Evolutionary conservation across 1,140 invertebrate species (phyloP), one percentile per base, ranked within the genome.

Genomic region (Lordiphosa stackelbergi): DNA sequence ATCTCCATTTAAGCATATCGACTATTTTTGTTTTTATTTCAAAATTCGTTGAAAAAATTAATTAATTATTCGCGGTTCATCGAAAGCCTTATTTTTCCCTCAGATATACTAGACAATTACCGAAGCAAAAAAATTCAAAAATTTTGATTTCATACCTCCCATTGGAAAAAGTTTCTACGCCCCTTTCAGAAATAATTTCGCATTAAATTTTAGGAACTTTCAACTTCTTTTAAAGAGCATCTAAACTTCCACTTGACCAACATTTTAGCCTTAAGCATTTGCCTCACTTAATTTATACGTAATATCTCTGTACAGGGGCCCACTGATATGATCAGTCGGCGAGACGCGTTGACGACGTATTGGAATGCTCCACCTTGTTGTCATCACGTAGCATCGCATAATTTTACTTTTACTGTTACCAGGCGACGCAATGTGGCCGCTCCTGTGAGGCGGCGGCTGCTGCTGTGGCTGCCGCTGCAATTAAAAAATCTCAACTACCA

Each of bases 351-450:
- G 22, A 53, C 42, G 63, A 81, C 66, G 77, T 68, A 79, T 83
- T 72, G 75, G 75, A 79, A 79, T 79, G 71, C 72, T 68, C 41
- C 69, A 66, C 40, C 64, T 66, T 61, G 66, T 75, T 79, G 72
- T 81, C 75, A 59, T 69, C 75, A 81, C 75, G 75, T 81, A 68
- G 75, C 57, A 81, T 81, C 75, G 71, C 77, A 81, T 81, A 81
- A 81, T 83, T 81, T 79, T 75, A 60, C 72, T 75, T 81, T 81
- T 81, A 77, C 78, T 72, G 75, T 74, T 81, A 83, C 83, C 46
- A 70, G 73, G 40, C 16, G 40, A 31, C 28, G 28, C 28, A 31
- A 31, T 31, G 49, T 48, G 51, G 75, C 77, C 77, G 75, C 75
- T 81, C 75, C 75, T 79, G 75, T 79, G 24, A 35, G 52, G 70